phyloP scores from a whole-genome alignment of 2,888 invertebrate genomes.

The Blastobasis lacticolella region DNA sequence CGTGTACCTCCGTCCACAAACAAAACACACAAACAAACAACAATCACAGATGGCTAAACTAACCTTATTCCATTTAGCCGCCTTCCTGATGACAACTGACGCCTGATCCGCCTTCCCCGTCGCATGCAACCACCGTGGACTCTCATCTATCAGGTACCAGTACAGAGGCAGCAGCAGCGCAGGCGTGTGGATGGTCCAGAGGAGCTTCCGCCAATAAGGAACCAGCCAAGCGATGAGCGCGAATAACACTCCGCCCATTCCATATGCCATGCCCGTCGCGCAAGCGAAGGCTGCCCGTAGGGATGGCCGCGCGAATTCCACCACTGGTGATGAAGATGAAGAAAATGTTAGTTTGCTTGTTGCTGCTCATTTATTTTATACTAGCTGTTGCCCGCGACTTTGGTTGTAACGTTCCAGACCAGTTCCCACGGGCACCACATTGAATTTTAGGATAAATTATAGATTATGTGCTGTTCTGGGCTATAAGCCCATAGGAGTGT shows the following conservation, averaged over 20 bases:
- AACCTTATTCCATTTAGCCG: conserved; percentile 78
- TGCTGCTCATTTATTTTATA: background rate
- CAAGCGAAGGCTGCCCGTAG: conserved; percentile 55
- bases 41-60: background rate
- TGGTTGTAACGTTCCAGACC: too few relatives aligned
- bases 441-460: too few relatives aligned
- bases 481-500: too few relatives aligned
- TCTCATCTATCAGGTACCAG: conserved; percentile 81
- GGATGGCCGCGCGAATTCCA: conserved; percentile 54
- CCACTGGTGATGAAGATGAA: conserved; percentile 26
- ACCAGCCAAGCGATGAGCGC: conserved; percentile 53
- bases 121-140: conserved; percentile 83
- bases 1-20: too few relatives aligned
- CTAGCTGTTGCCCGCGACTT: background rate
- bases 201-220: conserved; percentile 79
- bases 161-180: conserved; percentile 79
- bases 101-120: conserved; percentile 73
- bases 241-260: conserved; percentile 72
- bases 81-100: conserved; percentile 71
- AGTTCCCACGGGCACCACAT: too few relatives aligned
- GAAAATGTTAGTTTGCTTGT: too few relatives aligned
- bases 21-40: too few relatives aligned
- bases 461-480: too few relatives aligned
- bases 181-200: conserved; percentile 78
- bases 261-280: conserved; percentile 57